Conservation (phyloP, 2,113 vertebrate genomes). For the Ginglymostoma cirratum region DNA sequence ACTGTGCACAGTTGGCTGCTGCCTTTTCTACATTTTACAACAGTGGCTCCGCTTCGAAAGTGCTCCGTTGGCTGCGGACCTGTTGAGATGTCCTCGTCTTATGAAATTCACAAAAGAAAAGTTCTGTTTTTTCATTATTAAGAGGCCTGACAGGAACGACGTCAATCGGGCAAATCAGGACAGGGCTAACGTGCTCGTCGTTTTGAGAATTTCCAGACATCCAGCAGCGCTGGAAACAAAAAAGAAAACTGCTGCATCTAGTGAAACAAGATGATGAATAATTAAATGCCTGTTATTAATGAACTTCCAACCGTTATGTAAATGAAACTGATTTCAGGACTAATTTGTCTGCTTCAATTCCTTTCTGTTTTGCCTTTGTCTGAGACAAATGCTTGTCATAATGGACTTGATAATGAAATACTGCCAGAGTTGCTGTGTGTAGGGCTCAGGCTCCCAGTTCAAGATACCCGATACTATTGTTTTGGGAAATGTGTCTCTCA, state of each 20-base stretch:
- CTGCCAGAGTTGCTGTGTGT: conserved; percentile 62
- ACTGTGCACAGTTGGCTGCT: neutral
- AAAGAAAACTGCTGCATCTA: conserved; percentile 68
- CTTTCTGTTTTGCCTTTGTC: conserved; percentile 70
- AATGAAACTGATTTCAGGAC: conserved; percentile 77
- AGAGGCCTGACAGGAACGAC: conserved; percentile 18
- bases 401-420: conserved; percentile 67
- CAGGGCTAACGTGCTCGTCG: conserved; percentile 62
- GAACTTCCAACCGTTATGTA: conserved; percentile 80
- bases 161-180: conserved; percentile 59
- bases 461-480: conserved; percentile 73
- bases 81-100: neutral
- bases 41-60: neutral
- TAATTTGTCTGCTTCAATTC: conserved; percentile 79
- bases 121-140: neutral
- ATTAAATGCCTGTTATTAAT: conserved; percentile 82
- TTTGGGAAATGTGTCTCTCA: conserved; percentile 55
- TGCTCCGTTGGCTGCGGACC: neutral
- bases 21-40: neutral
- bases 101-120: neutral
- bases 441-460: conserved; percentile 58
- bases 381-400: conserved; percentile 67
- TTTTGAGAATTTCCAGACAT: conserved; percentile 70
- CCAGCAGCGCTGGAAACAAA: conserved; percentile 61
- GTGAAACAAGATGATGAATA: conserved; percentile 87